Evolutionary conservation across 1,140 invertebrate genomes (phyloP), one percentile per base, ranked within the genome.

Genomic region (Drosophila aff.): DNA sequence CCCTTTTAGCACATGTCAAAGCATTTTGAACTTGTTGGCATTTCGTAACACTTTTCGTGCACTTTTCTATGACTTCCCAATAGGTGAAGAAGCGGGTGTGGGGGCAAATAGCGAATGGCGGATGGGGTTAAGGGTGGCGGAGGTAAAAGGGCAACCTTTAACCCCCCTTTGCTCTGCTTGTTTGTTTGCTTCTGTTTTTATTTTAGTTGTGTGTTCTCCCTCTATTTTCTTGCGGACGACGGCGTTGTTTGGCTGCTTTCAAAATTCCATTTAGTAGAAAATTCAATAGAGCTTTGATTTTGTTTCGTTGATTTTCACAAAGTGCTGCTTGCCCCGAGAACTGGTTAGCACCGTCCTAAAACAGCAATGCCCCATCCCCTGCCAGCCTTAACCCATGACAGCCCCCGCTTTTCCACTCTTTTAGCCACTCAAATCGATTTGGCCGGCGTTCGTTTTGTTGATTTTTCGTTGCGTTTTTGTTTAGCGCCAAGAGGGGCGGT

Each of bases 221-320:
- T 68, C 52, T 4, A 44, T 55, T 79, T 71, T 68, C 65, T 86
- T 72, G 57, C 63, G 59, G 49, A 59, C 50, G 49, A 59, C 50
- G 65, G 41, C 67, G 76, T 73, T 73, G 53, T 73, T 72, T 73
- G 68, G 38, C 53, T 73, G 83, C 84, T 83, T 87, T 89, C 84
- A 79, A 89, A 87, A 87, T 87, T 73, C 84, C 84, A 87, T 87
- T 87, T 87, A 81, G 81, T 87, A 84, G 77, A 87, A 87, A 87
- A 87, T 87, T 87, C 84, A 87, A 87, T 87, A 87, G 84, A 61
- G 84, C 84, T 87, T 87, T 87, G 84, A 87, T 87, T 87, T 89
- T 84, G 85, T 87, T 87, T 72, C 84, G 84, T 87, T 87, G 86
- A 87, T 87, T 87, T 81, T 84, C 69, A 78, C 84, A 87, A 87